A percentile compares a stretch with the other conserved stretches of the same genome.
Conservation (phyloP, 2,113 vertebrate genomes). For the western clawed frog (Xenopus tropicalis) region UCB_Xtro_10.0 CM004445.2:64036501-64037000, state of each 20-base stretch:
- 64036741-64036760: slow-evolving; percentile 75
- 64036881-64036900: too few relatives aligned
- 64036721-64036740: slow-evolving; percentile 79
- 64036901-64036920: too few relatives aligned
- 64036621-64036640: slow-evolving; percentile 90
- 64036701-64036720: slow-evolving; percentile 85
- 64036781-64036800: slow-evolving; percentile 65
- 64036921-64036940: too few relatives aligned
- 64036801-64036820: slow-evolving; percentile 35
- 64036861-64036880: too few relatives aligned
- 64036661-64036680: slow-evolving; percentile 85
- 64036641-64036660: slow-evolving; percentile 83
- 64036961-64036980: too few relatives aligned
- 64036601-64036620: slow-evolving; percentile 94
- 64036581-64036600: slow-evolving; percentile 76
- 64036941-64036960: too few relatives aligned
- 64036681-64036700: slow-evolving; percentile 91
- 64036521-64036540: slow-evolving; percentile 73
- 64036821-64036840: slow-evolving; percentile 26
- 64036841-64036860: slow-evolving; percentile 14
- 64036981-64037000: too few relatives aligned
- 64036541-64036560: slow-evolving; percentile 74
- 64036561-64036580: slow-evolving; percentile 85
- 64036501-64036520: slow-evolving; percentile 74
- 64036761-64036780: slow-evolving; percentile 72